Percentiles rank a stretch among this genome's conserved stretches.
Evolutionary conservation across 1,140 invertebrate species (phyloP).

Genomic region (Psilanteris sp.): DNA sequence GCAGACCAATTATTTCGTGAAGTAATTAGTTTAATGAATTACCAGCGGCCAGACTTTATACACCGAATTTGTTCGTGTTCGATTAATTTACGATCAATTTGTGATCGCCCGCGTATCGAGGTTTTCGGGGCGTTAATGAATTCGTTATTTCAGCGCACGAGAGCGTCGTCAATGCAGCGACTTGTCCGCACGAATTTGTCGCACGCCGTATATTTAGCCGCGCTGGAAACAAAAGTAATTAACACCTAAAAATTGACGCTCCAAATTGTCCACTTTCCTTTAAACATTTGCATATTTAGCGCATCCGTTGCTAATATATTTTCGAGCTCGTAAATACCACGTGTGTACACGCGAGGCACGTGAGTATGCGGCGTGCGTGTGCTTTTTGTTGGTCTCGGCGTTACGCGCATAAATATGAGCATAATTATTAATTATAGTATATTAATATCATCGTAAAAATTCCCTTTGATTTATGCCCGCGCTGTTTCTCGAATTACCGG

Average conservation of each 20-base stretch:
- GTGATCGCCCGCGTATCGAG: too few relatives aligned
- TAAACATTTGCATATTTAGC: slow-evolving; percentile 11
- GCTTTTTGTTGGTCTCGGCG: slow-evolving; percentile 2
- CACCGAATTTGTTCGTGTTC: too few relatives aligned
- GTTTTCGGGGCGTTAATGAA: too few relatives aligned
- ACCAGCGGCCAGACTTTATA: too few relatives aligned
- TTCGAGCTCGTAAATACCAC: slow-evolving; percentile 48
- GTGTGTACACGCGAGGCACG: slow-evolving; percentile 32
- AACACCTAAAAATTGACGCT: slow-evolving; percentile 45
- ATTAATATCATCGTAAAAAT: slow-evolving; percentile 36
- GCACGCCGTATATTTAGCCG: too few relatives aligned
- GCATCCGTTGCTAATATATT: slow-evolving; percentile 33
- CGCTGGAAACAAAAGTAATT: slow-evolving; percentile 44
- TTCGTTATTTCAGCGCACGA: too few relatives aligned
- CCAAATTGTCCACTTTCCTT: slow-evolving; percentile 45
- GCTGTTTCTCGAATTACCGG: too few relatives aligned
- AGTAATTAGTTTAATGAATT: too few relatives aligned
- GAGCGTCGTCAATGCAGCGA: neutral
- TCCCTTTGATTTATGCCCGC: slow-evolving; percentile 5
- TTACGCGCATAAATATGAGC: slow-evolving; percentile 27
- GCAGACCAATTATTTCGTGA: too few relatives aligned
- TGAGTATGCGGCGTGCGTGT: slow-evolving; percentile 16
- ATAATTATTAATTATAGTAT: slow-evolving; percentile 41
- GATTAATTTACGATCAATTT: too few relatives aligned
- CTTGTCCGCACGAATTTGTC: slow-evolving; percentile 35